These are phyloP conservation scores for Andrena dorsata DNA, from an alignment of 2,888 invertebrate species.

Conservation along the genomic window DNA sequence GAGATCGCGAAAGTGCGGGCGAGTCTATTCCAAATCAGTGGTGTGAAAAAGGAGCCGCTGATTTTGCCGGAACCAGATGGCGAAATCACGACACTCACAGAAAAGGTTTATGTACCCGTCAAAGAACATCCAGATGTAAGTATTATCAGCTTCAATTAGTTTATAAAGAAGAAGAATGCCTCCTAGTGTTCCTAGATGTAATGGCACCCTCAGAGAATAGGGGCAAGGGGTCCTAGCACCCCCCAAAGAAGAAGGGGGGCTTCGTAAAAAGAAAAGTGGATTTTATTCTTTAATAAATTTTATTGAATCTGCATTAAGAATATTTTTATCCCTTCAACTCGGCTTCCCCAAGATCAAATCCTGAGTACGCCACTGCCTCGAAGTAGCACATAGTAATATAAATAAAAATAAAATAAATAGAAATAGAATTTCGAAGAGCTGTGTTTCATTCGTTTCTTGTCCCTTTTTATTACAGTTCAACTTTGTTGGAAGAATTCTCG, in stretches of 20 bases:
- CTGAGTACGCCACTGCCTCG: background rate
- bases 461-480: slow-evolving; percentile 94
- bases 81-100: slow-evolving; percentile 95
- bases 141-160: slow-evolving; percentile 78
- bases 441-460: no score
- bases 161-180: background rate
- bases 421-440: no score
- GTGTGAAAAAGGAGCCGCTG: slow-evolving; percentile 96
- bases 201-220: no score
- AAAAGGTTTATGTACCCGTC: slow-evolving; percentile 99
- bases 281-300: no score
- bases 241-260: no score
- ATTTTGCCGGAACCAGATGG: slow-evolving; percentile 96
- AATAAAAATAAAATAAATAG: background rate
- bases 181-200: no score
- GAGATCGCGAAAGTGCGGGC: slow-evolving; percentile 99
- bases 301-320: no score
- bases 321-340: no score
- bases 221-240: no score
- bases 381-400: background rate
- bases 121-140: slow-evolving; percentile 99
- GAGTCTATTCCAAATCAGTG: slow-evolving; percentile 99
- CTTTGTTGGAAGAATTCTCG: slow-evolving; percentile 99
- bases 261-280: no score
- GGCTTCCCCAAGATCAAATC: no score